phyloP scores from a whole-genome alignment of 2,888 invertebrate genomes.

The Aleiodes testaceus region DNA sequence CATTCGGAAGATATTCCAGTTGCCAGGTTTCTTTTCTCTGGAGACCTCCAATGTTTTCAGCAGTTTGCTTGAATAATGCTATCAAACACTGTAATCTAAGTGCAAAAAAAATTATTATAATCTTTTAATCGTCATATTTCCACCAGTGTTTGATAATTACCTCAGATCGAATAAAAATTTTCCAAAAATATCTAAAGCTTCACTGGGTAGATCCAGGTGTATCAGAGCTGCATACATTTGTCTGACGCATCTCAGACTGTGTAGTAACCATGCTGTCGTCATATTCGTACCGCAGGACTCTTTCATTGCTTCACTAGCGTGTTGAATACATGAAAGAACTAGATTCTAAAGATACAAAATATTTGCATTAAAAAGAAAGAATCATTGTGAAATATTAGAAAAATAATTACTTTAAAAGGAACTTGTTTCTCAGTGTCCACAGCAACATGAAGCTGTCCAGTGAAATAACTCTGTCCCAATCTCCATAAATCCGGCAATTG shows the following conservation, averaged over 20 bases:
- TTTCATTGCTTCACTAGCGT: conserved; percentile 74
- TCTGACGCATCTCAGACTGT: conserved; percentile 86
- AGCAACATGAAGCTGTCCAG: conserved; percentile 86
- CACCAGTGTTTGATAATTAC: conserved; percentile 60
- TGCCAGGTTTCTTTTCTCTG: conserved; percentile 88
- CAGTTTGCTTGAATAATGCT: conserved; percentile 88
- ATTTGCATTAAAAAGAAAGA: too few species aligned
- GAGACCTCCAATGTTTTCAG: conserved; percentile 83
- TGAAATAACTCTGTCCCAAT: conserved; percentile 94
- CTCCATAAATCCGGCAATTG: conserved; percentile 96
- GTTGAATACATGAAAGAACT: conserved; percentile 72
- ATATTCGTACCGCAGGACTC: conserved; percentile 65
- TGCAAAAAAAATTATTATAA: conserved; percentile 30
- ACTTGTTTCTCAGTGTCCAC: conserved; percentile 82
- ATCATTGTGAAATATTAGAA: too few species aligned
- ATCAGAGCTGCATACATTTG: conserved; percentile 87
- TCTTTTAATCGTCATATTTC: conserved; percentile 28
- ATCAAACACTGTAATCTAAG: conserved; percentile 85
- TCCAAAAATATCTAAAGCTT: conserved; percentile 89
- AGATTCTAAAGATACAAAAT: conserved; percentile 57
- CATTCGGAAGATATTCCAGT: conserved; percentile 84
- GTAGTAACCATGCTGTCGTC: conserved; percentile 81
- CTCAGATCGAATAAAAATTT: conserved; percentile 90
- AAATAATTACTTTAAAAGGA: conserved; percentile 78
- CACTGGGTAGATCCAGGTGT: conserved; percentile 89